phyloP scores from a whole-genome alignment of 2,113 vertebrate species.

The Otolemur garnettii region DNA sequence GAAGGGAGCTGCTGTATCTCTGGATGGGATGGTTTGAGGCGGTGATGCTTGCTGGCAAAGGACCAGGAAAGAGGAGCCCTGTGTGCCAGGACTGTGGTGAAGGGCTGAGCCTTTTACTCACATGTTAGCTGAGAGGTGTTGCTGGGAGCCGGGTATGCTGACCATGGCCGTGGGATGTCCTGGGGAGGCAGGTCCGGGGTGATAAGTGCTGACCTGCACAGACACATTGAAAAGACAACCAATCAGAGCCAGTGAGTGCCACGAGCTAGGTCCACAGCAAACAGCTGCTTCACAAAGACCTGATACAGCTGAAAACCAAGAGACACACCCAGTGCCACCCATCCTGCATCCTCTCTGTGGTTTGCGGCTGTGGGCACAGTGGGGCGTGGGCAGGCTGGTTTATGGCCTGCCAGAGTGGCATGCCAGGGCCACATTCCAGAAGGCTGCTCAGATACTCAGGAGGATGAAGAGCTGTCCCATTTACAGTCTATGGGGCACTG shows the following conservation, averaged over 20 bases:
- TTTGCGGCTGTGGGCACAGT: neutral
- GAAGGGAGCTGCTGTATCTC: neutral
- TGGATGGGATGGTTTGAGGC: neutral
- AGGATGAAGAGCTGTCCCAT: neutral
- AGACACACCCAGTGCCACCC: neutral
- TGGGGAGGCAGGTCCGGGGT: slow-evolving; percentile 69
- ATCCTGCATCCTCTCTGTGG: neutral
- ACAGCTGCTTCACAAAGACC: neutral
- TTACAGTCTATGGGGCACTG: neutral
- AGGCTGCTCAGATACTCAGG: neutral
- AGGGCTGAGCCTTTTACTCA: slow-evolving; percentile 79
- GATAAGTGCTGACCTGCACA: slow-evolving; percentile 85
- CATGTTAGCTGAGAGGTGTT: slow-evolving; percentile 86
- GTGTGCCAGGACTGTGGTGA: neutral
- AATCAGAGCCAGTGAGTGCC: neutral
- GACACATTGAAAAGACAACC: slow-evolving; percentile 52
- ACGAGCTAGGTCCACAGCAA: neutral
- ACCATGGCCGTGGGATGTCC: slow-evolving; percentile 85
- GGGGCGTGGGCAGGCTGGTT: neutral
- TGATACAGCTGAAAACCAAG: neutral
- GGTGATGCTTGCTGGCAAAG: neutral
- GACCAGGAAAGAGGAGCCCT: neutral
- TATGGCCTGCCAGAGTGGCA: neutral
- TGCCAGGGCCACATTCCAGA: neutral
- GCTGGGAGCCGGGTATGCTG: slow-evolving; percentile 87